A percentile compares a stretch with the other conserved stretches of the same genome.
These are phyloP conservation scores for Acanthurus lineatus DNA, from an alignment of 2,797 vertebrate genomes.

Conservation along the genomic window DNA sequence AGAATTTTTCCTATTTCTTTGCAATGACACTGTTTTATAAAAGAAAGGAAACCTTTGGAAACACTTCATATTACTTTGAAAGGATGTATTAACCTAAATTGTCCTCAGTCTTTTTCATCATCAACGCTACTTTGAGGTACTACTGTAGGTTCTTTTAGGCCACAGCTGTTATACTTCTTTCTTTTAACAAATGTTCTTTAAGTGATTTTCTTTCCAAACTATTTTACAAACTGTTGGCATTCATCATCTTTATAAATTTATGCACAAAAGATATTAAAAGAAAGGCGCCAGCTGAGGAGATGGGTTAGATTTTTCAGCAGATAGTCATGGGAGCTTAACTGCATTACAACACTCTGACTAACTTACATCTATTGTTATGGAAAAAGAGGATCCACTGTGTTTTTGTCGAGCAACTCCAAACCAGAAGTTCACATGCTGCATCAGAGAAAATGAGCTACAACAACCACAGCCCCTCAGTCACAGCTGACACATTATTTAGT, in stretches of 20 bases:
- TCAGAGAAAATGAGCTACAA: constrained; percentile 36
- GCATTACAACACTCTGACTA: constrained; percentile 30
- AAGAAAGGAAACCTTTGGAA: neutral
- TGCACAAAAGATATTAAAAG: constrained; percentile 62
- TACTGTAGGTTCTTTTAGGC: neutral
- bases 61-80: neutral
- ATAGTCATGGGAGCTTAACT: constrained; percentile 45
- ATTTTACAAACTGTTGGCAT: constrained; percentile 46
- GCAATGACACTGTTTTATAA: neutral
- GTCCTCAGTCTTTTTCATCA: too few species aligned
- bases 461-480: constrained; percentile 1
- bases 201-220: constrained; percentile 34
- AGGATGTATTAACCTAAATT: too few species aligned
- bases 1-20: neutral
- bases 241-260: constrained; percentile 51
- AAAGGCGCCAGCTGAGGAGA: constrained; percentile 53
- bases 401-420: constrained; percentile 42
- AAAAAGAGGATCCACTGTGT: constrained; percentile 27
- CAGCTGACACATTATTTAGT: constrained; percentile 20
- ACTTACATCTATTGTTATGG: constrained; percentile 44
- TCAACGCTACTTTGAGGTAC: too few species aligned
- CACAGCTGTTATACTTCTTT: constrained; percentile 4
- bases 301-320: constrained; percentile 52
- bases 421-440: constrained; percentile 30
- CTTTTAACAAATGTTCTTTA: constrained; percentile 17